A percentile compares a stretch with the other conserved stretches of the same genome.
Evolutionary conservation across 2,113 vertebrate species (phyloP).

Genomic region (Hydropotes inermis): DNA sequence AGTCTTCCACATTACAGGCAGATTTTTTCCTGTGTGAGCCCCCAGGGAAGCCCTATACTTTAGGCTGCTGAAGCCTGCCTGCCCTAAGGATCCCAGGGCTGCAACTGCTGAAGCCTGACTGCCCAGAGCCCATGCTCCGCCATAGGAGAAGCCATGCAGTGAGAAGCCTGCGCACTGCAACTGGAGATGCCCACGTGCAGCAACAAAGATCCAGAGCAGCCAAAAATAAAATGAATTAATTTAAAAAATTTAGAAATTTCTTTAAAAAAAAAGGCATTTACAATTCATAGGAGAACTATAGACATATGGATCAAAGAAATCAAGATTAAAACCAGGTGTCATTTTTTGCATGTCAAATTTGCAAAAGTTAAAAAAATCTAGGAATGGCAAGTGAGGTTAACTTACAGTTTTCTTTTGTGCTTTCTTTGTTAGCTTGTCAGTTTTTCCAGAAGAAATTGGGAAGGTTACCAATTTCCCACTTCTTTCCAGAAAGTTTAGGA

Average conservation of each 20-base stretch:
- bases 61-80: not conserved
- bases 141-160: not conserved
- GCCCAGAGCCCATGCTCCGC: not conserved
- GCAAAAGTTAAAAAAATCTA: not conserved
- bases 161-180: not conserved
- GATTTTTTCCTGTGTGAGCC: not conserved
- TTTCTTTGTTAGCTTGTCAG: not conserved
- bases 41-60: not conserved
- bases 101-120: not conserved
- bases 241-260: not conserved
- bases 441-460: slow-evolving; percentile 1
- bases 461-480: not conserved
- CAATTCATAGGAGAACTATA: not conserved
- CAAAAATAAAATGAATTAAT: not conserved
- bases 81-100: not conserved
- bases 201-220: not conserved
- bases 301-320: not conserved
- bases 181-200: not conserved
- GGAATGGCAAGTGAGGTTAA: not conserved
- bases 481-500: not conserved
- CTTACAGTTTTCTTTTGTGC: not conserved
- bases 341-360: not conserved
- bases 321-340: not conserved
- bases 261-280: not conserved
- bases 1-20: not conserved